A percentile compares a stretch with the other conserved stretches of the same genome.
Evolutionary conservation across 2,888 invertebrate genomes (phyloP).

Genomic region (Sinopyrophorus schimmeli): DNA sequence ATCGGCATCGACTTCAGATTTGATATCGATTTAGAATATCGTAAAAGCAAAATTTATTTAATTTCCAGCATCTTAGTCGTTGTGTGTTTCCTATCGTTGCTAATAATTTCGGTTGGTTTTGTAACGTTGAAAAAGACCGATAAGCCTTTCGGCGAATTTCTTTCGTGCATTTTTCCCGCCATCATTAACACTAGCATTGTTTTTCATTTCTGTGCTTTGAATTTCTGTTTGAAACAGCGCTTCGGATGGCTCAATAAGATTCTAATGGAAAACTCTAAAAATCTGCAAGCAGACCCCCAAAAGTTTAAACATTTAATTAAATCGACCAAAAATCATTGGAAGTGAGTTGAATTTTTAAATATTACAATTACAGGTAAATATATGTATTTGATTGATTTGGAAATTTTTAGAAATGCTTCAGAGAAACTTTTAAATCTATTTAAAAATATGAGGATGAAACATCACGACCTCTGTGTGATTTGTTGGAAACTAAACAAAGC

Average conservation of each 20-base stretch:
- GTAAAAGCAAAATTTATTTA: not conserved
- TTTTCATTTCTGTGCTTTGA: slow-evolving; percentile 15
- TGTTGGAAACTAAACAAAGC: slow-evolving; percentile 3
- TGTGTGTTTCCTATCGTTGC: not conserved
- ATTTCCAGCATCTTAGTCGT: not conserved
- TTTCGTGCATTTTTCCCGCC: slow-evolving; percentile 2
- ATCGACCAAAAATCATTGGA: no score
- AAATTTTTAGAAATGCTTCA: not conserved
- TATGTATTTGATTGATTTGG: not conserved
- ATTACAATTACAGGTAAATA: not conserved
- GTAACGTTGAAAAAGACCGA: not conserved
- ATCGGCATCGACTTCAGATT: not conserved
- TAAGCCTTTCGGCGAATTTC: not conserved
- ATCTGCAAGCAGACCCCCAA: not conserved
- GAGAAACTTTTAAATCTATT: slow-evolving; percentile 3
- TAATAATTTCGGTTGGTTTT: not conserved
- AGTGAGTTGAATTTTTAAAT: no score
- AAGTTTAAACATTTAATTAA: not conserved
- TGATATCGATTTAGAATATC: not conserved
- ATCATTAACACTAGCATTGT: slow-evolving; percentile 7
- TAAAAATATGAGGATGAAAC: slow-evolving; percentile 9
- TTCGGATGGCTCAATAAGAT: slow-evolving; percentile 14
- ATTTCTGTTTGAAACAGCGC: slow-evolving; percentile 13
- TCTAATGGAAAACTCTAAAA: not conserved
- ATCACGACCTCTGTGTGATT: slow-evolving; percentile 9